Evolutionary conservation across 2,888 invertebrate species (phyloP).

Genomic region (Autographa pulchrina): DNA sequence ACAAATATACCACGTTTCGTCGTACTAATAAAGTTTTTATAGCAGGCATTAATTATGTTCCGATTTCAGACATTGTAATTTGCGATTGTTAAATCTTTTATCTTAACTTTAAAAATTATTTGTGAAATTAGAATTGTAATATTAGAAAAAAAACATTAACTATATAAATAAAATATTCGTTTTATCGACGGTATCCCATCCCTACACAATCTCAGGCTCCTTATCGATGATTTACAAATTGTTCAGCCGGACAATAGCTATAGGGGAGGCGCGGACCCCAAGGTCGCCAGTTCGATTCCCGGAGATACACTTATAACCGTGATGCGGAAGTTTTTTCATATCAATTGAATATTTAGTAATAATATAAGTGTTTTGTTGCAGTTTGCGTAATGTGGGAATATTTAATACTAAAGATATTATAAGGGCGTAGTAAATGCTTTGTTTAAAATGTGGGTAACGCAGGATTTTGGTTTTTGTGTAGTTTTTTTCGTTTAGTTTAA

Average conservation of each 20-base stretch:
- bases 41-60: background rate
- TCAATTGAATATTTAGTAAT: conserved; percentile 53
- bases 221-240: conserved; percentile 79
- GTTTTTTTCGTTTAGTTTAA: conserved; percentile 12
- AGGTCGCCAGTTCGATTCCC: conserved; percentile 52
- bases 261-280: conserved; percentile 69
- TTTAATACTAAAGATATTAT: conserved; percentile 42
- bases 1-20: background rate
- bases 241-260: conserved; percentile 71
- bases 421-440: conserved; percentile 59
- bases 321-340: conserved; percentile 58
- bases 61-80: background rate
- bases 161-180: too few species aligned
- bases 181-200: conserved; percentile 54
- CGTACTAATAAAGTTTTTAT: background rate
- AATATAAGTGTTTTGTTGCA: conserved; percentile 42
- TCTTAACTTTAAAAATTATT: too few species aligned
- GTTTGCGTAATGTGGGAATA: conserved; percentile 57
- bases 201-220: conserved; percentile 67
- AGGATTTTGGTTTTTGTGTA: conserved; percentile 12
- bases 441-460: conserved; percentile 52
- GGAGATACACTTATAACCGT: conserved; percentile 54
- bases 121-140: too few species aligned
- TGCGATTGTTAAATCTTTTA: too few species aligned
- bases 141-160: too few species aligned